Conservation (phyloP, 2,888 invertebrate species). For the Agrotis segetum region DNA sequence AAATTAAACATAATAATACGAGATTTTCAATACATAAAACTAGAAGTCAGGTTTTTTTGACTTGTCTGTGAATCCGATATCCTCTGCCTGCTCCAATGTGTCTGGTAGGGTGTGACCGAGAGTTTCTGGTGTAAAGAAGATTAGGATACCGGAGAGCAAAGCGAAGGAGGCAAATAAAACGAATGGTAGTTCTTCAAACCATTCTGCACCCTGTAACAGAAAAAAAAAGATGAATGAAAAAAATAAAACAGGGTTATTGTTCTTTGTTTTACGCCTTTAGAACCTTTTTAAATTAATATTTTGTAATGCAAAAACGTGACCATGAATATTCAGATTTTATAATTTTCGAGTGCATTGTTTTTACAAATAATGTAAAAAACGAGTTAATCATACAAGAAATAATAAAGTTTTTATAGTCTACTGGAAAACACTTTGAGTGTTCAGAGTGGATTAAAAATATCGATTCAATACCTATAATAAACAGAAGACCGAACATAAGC, state of each 20-base stretch:
- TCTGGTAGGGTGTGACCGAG: conserved; percentile 83
- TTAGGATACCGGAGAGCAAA: conserved; percentile 85
- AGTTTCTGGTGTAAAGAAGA: conserved; percentile 91
- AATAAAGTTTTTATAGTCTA: background rate
- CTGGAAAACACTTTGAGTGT: background rate
- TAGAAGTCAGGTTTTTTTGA: conserved; percentile 6
- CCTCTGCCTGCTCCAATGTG: conserved; percentile 70
- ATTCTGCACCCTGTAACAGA: conserved; percentile 72
- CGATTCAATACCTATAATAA: background rate
- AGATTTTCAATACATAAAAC: conserved; percentile 35
- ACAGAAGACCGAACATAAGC: background rate
- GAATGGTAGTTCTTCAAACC: conserved; percentile 86
- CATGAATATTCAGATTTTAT: too few species aligned
- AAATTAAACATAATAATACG: conserved; percentile 25
- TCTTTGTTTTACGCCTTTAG: too few species aligned
- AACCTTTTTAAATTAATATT: too few species aligned
- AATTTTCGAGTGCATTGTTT: too few species aligned
- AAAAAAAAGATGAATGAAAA: too few species aligned
- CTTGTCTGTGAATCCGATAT: conserved; percentile 38
- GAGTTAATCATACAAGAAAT: too few species aligned
- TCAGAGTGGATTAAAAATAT: background rate
- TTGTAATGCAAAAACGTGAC: too few species aligned
- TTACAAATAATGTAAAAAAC: too few species aligned
- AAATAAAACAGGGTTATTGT: too few species aligned
- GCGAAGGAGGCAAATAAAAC: conserved; percentile 90